These are phyloP conservation scores for Holocentrus rufus DNA, from an alignment of 2,797 vertebrate genomes.

Conservation along the genomic window DNA sequence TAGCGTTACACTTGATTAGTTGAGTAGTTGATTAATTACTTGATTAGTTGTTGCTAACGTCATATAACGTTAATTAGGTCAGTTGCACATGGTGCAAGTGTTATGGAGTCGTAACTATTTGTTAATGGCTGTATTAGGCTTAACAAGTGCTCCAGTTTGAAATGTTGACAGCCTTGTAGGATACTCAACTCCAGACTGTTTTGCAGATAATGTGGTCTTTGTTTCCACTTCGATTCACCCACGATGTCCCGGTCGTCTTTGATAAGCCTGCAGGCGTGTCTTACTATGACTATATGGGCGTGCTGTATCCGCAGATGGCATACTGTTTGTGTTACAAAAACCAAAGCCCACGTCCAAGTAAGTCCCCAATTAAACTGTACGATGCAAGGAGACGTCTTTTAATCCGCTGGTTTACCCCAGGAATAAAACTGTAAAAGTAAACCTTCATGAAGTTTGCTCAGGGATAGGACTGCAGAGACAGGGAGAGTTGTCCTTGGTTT, in stretches of 20 bases:
- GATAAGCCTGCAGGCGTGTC: fast-evolving
- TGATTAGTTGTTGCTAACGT: too few relatives aligned
- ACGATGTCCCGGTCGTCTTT: too few relatives aligned
- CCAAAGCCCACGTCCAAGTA: slow-evolving; percentile 31
- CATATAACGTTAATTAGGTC: too few relatives aligned
- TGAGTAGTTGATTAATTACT: too few relatives aligned
- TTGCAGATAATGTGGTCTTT: slow-evolving; percentile 26
- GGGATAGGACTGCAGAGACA: too few relatives aligned
- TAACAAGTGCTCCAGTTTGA: fast-evolving
- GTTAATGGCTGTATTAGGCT: too few relatives aligned
- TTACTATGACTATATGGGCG: fast-evolving
- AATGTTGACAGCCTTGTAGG: background rate
- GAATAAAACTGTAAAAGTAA: too few relatives aligned
- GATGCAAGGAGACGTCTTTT: background rate
- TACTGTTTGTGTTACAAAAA: background rate
- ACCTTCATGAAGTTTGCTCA: too few relatives aligned
- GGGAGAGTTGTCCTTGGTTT: too few relatives aligned
- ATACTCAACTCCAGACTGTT: background rate
- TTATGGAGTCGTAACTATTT: background rate
- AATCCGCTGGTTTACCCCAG: too few relatives aligned
- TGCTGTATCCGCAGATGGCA: background rate
- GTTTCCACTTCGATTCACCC: background rate
- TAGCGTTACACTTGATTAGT: too few relatives aligned
- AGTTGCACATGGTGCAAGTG: too few relatives aligned
- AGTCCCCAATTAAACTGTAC: background rate